A percentile compares a stretch with the other conserved stretches of the same genome.
Conservation (phyloP, 2,888 invertebrate genomes). For the Drosophila quinaria region DNA sequence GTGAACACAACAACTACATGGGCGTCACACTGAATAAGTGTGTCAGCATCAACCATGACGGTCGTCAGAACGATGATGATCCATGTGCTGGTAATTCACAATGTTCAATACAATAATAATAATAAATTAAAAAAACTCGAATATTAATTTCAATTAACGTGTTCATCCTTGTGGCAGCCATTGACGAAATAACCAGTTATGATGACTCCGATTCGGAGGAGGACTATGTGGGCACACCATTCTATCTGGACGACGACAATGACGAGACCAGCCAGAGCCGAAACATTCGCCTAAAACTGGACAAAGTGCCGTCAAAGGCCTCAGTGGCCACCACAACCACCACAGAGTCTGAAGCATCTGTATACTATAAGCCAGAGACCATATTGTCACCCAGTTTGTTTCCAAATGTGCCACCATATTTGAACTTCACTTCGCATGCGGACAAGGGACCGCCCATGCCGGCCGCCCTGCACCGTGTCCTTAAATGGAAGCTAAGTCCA, state of each 20-base stretch:
- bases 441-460: constrained; percentile 89
- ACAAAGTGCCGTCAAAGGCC: constrained; percentile 49
- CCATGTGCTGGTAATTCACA: constrained; percentile 75
- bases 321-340: constrained; percentile 59
- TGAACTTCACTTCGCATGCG: constrained; percentile 91
- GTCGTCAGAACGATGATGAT: constrained; percentile 75
- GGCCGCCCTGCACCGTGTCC: constrained; percentile 90
- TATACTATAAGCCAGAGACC: constrained; percentile 75
- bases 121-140: background rate
- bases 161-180: constrained; percentile 59
- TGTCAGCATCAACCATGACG: constrained; percentile 33
- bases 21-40: constrained; percentile 73
- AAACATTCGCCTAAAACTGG: constrained; percentile 66
- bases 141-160: background rate
- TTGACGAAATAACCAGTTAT: constrained; percentile 83
- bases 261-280: constrained; percentile 76
- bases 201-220: constrained; percentile 83
- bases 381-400: constrained; percentile 89
- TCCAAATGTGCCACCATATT: constrained; percentile 91
- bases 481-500: constrained; percentile 98
- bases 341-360: constrained; percentile 61
- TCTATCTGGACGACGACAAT: constrained; percentile 76
- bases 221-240: constrained; percentile 83
- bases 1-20: constrained; percentile 66
- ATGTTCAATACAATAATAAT: background rate